These are phyloP conservation scores for Siphlonurus alternatus DNA, from an alignment of 2,888 invertebrate species.

Conservation along the genomic window DNA sequence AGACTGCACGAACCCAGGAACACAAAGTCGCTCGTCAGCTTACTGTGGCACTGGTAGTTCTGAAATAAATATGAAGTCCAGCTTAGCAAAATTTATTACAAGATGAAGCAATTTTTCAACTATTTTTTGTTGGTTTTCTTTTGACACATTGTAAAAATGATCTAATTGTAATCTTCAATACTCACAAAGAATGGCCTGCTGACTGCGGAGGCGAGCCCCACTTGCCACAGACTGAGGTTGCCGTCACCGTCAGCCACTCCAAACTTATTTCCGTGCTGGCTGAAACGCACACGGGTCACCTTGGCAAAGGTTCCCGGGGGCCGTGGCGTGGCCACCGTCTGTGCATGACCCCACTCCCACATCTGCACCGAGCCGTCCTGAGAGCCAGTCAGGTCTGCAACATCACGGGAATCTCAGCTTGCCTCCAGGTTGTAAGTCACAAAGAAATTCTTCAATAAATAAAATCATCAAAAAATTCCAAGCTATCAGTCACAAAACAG, in stretches of 20 bases:
- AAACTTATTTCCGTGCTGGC: constrained; percentile 95
- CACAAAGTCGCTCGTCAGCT: constrained; percentile 92
- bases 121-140: background rate
- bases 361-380: constrained; percentile 91
- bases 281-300: constrained; percentile 90
- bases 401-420: constrained; percentile 4
- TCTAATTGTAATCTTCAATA: constrained; percentile 17
- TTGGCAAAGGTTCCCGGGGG: constrained; percentile 90
- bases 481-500: background rate
- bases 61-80: constrained; percentile 29
- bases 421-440: constrained; percentile 7
- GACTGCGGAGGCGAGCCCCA: constrained; percentile 57
- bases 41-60: constrained; percentile 94
- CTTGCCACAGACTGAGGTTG: constrained; percentile 88
- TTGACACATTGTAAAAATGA: too few relatives aligned
- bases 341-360: constrained; percentile 97
- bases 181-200: constrained; percentile 77
- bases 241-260: constrained; percentile 97
- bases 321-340: constrained; percentile 76
- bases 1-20: constrained; percentile 96
- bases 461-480: constrained; percentile 2
- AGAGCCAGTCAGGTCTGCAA: constrained; percentile 74
- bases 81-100: background rate
- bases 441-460: constrained; percentile 6
- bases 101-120: background rate